These are phyloP conservation scores for Leptinotarsa rubiginosa DNA, from an alignment of 2,888 invertebrate genomes.

Conservation along the genomic window DNA sequence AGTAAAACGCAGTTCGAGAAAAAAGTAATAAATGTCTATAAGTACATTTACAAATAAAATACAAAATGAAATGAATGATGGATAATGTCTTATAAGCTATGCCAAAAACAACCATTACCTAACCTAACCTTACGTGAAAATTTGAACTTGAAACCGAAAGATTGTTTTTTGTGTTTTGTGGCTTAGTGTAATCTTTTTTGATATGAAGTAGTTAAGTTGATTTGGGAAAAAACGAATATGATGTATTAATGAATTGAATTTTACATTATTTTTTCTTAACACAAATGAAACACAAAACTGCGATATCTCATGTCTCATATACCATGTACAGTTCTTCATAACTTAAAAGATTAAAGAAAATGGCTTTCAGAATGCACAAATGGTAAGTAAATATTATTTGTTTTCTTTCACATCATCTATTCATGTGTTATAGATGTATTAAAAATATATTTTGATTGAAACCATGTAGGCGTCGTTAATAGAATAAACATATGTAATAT, in stretches of 20 bases:
- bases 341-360: slow-evolving; percentile 11
- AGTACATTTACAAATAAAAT: too few relatives aligned
- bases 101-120: too few relatives aligned
- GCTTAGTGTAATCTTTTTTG: too few relatives aligned
- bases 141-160: too few relatives aligned
- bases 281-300: not conserved
- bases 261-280: not conserved
- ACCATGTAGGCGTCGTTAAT: not conserved
- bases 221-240: not conserved
- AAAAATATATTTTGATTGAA: not conserved
- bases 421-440: not conserved
- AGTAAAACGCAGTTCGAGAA: too few relatives aligned
- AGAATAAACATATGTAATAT: slow-evolving; percentile 11
- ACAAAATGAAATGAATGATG: too few relatives aligned
- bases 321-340: not conserved
- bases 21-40: too few relatives aligned
- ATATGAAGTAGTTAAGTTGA: not conserved
- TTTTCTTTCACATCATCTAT: not conserved
- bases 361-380: slow-evolving; percentile 38
- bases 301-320: not conserved
- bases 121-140: too few relatives aligned
- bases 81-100: too few relatives aligned
- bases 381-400: slow-evolving; percentile 28
- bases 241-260: not conserved
- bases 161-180: too few relatives aligned